Evolutionary conservation across 2,797 vertebrate species (phyloP), one percentile per base, ranked within the genome.

Genomic region (Tadarida brasiliensis): DNA sequence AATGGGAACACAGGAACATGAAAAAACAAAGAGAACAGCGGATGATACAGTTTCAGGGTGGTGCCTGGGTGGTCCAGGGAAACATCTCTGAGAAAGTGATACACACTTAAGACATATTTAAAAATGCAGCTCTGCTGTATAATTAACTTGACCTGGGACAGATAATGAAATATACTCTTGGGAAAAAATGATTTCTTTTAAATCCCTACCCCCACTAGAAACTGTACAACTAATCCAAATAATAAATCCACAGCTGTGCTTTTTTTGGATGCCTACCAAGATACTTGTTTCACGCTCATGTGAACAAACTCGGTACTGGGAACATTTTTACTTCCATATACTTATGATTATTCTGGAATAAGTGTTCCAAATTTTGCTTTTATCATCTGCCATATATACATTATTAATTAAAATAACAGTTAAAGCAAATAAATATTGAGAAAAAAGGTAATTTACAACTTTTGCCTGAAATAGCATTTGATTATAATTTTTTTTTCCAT

Each of bases 221-320:
- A 51, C 24, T 96, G 81, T 77, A 97, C 44, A 96, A 90, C 95
- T 96, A 88, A 61, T 88, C 81, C 94, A 74, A 91, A 73, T 77
- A 97, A 97, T 94, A 98, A 98, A 91, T 70, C 74, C 96, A 98
- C 98, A 98, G 97, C 98, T 97, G 98, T 98, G 97, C 95, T 98
- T 94, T 96, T 95, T 96, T 97, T 98, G 98, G 98, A 98, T 96
- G 92, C 61, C 71, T 57, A 96, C 91, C 73, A 95, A 96, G 76
- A 94, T 94, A 91, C 83, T 97, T 97, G 90, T 91, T 98, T 84
- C 85, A 97, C 94, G 51, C 90, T 65, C 83, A 95, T 94, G 91
- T 91, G 97, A 88, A 93, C 22, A 96, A 95, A 89, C 47, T 74
- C 44, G 51, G 91, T 39, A 93, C 3, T 89, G 65, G 54, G 70